Evolutionary conservation across 2,113 vertebrate genomes (phyloP), one percentile per base, ranked within the genome.

Genomic region (Sapajus apella): DNA sequence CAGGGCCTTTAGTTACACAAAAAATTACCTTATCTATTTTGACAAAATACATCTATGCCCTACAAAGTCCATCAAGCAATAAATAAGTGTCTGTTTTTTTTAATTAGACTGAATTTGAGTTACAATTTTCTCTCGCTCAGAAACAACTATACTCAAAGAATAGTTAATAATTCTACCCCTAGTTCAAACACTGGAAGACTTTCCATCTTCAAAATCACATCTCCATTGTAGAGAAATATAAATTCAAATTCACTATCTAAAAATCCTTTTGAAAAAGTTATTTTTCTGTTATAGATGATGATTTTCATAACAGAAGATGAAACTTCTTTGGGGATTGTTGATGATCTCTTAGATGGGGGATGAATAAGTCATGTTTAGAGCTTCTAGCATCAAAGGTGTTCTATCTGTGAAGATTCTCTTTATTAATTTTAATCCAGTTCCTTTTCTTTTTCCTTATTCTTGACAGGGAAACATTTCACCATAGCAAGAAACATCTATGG

Each of bases 401-500:
- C 55, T 30, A 0, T 66, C 32, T 96, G 12, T 81, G 58, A 11
- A n/a, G 40, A 88, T 43, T 85, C 86, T 43, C 72, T 82, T 93
- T 70, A 61, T 85, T 61, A 64, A 88, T 93, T 88, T 93, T 79
- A 68, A 64, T 27, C 1, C 18, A 92, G 0, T 61, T 76, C 9
- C n/a, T n/a, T 82, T 47, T 82, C 58, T 61, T 14, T 93, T 77
- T 56, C 66, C 66, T 68, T 68, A 68, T 64, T 64, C 73, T 73
- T 94, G 23, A 76, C 32, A 97, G 11, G 87, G n/a, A 40, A 90
- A 93, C 75, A n/a, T 91, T 17, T 43, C 70, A 77, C 40, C n/a
- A 10, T 94, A 94, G 77, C 81, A 93, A 93, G 88, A 95, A 72
- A 70, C 37, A 87, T 91, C 77, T 85, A 56, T 56, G 47, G 32